phyloP scores from a whole-genome alignment of 2,888 invertebrate species.

The Bursaphelenchus okinawaensis region DNA sequence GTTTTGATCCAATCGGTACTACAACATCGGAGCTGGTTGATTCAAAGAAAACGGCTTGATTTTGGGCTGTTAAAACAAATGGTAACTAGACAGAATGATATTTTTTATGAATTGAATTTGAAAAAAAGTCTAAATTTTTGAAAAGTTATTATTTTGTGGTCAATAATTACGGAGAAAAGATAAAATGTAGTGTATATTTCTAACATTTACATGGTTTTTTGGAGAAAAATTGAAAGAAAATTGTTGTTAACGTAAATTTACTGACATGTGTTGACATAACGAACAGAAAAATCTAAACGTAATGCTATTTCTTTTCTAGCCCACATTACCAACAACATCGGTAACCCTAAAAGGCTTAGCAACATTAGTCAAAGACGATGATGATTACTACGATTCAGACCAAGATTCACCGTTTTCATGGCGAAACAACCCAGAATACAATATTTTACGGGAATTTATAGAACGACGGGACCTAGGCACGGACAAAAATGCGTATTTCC shows the following conservation, averaged over 20 bases:
- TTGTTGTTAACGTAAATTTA: too few species aligned
- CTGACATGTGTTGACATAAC: too few species aligned
- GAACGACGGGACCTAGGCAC: neutral
- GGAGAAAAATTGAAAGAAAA: too few species aligned
- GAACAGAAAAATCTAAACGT: too few species aligned
- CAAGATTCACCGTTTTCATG: neutral
- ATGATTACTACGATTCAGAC: neutral
- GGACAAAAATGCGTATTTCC: neutral
- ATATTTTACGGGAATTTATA: neutral
- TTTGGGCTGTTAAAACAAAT: neutral
- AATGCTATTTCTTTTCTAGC: too few species aligned
- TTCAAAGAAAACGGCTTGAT: conserved; percentile 2
- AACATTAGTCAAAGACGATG: conserved; percentile 2
- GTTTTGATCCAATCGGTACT: conserved; percentile 4
- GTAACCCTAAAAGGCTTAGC: conserved; percentile 1
- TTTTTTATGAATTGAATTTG: too few species aligned
- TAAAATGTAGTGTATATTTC: too few species aligned
- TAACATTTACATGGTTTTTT: too few species aligned
- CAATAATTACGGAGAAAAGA: too few species aligned
- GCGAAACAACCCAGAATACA: neutral
- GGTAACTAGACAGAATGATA: too few species aligned
- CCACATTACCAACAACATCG: neutral
- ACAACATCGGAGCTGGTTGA: neutral
- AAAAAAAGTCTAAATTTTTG: neutral
- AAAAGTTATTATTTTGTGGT: neutral